A percentile compares a stretch with the other conserved stretches of the same genome.
phyloP scores from a whole-genome alignment of 2,888 invertebrate species.

The Dioctria linearis region DNA sequence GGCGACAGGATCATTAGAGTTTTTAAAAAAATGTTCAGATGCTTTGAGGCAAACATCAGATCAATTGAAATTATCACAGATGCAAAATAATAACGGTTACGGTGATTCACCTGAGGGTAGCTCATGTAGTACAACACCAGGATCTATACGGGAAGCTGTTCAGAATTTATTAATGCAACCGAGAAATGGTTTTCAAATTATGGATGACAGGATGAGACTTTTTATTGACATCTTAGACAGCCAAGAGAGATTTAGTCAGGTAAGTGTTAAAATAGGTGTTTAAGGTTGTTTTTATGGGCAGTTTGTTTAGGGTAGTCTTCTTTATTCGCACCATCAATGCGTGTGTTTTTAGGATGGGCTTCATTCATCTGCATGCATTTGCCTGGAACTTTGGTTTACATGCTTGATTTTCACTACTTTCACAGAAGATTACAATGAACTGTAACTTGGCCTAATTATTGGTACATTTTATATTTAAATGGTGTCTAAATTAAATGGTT shows the following conservation, averaged over 20 bases:
- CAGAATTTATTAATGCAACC: constrained; percentile 79
- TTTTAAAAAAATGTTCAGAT: constrained; percentile 70
- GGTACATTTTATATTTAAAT: too few species aligned
- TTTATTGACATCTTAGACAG: constrained; percentile 88
- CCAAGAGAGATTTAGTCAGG: constrained; percentile 87
- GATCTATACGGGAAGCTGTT: constrained; percentile 80
- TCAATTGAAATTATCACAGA: constrained; percentile 67
- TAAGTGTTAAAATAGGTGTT: constrained; percentile 66
- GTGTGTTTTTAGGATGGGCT: too few species aligned
- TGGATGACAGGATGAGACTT: constrained; percentile 83
- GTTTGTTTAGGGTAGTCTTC: not conserved
- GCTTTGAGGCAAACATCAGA: constrained; percentile 69
- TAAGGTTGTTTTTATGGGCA: not conserved
- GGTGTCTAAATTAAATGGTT: too few species aligned
- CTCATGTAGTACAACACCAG: constrained; percentile 73
- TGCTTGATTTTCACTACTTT: too few species aligned
- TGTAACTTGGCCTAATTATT: too few species aligned
- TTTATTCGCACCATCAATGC: not conserved
- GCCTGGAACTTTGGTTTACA: too few species aligned
- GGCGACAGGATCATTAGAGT: constrained; percentile 70
- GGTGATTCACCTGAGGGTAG: constrained; percentile 68
- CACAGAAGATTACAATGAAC: too few species aligned
- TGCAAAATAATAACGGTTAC: constrained; percentile 61
- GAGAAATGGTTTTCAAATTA: constrained; percentile 82
- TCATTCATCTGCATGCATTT: too few species aligned